Evolutionary conservation across 2,113 vertebrate genomes (phyloP).

Genomic region (Ivindomyrus marchei): DNA sequence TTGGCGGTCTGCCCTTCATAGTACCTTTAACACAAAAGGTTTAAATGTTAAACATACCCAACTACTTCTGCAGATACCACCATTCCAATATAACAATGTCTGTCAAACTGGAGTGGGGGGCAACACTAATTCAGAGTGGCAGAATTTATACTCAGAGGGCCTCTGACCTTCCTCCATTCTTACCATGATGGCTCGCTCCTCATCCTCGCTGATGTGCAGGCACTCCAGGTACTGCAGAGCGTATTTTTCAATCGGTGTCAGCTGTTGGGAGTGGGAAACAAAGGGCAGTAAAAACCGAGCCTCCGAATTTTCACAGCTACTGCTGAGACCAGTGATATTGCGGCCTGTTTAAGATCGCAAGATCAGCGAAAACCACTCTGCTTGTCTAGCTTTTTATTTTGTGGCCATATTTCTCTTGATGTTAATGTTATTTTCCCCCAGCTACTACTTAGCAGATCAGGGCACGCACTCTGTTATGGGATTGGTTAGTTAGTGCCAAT

Average conservation of each 20-base stretch:
- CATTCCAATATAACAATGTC: not conserved
- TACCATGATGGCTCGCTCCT: slow-evolving; percentile 53
- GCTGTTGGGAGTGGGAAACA: slow-evolving; percentile 48
- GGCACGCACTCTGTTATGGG: not conserved
- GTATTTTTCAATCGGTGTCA: slow-evolving; percentile 90
- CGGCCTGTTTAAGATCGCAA: not conserved
- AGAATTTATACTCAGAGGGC: not conserved
- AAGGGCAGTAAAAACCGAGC: not conserved
- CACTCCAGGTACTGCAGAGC: slow-evolving; percentile 85
- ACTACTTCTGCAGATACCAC: not conserved
- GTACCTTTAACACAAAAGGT: not conserved
- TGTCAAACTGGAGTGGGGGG: not conserved
- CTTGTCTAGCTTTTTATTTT: not conserved
- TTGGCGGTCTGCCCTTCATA: not conserved
- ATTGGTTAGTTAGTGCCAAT: not conserved
- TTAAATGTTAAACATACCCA: not conserved
- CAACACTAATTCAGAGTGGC: not conserved
- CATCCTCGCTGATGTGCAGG: slow-evolving; percentile 63
- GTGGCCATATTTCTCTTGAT: not conserved
- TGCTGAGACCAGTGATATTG: not conserved
- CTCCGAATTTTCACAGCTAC: not conserved
- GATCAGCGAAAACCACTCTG: not conserved
- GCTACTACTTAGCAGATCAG: not conserved
- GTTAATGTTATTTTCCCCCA: not conserved
- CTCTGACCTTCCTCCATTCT: not conserved